phyloP scores from a whole-genome alignment of 2,113 vertebrate genomes.

The Colinus virginianus region DNA sequence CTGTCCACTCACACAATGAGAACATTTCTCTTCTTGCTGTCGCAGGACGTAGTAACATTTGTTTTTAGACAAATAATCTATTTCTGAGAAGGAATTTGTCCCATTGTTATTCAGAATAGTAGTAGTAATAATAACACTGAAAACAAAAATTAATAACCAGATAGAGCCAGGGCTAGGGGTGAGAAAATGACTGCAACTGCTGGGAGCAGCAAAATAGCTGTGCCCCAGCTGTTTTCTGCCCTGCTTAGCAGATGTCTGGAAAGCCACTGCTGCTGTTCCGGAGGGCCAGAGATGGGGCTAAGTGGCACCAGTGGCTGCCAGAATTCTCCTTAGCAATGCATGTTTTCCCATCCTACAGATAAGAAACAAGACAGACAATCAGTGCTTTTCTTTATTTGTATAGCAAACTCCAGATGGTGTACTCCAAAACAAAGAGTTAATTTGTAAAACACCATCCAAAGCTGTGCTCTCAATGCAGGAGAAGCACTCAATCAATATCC shows the following conservation, averaged over 20 bases:
- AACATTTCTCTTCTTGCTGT: neutral
- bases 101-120: neutral
- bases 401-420: neutral
- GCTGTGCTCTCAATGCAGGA: neutral
- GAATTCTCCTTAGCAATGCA: neutral
- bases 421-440: neutral
- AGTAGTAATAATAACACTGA: neutral
- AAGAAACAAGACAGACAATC: neutral
- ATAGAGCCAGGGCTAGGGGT: neutral
- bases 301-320: neutral
- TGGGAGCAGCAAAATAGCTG: neutral
- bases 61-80: neutral
- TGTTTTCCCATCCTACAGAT: neutral
- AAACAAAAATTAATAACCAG: slow-evolving; percentile 8
- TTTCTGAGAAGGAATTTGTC: slow-evolving; percentile 19
- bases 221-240: neutral
- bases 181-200: neutral
- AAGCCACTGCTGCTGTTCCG: rapidly evolving
- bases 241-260: neutral
- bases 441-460: neutral
- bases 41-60: neutral
- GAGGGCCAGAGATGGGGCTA: neutral
- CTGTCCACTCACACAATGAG: neutral
- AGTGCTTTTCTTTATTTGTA: neutral
- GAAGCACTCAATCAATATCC: neutral